phyloP scores from a whole-genome alignment of 2,113 vertebrate species.

The Corythaixoides concolor region DNA sequence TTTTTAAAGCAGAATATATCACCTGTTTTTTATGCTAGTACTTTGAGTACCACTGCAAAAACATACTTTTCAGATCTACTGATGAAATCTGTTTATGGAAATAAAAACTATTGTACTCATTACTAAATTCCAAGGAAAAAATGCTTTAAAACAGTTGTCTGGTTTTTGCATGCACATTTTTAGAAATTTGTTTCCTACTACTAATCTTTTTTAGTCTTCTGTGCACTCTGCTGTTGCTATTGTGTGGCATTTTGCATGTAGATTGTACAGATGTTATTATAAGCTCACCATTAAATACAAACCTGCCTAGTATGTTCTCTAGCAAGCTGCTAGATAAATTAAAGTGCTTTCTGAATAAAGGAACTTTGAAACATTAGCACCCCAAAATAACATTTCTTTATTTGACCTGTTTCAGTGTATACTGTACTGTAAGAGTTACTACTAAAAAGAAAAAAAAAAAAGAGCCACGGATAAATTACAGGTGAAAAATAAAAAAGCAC shows the following conservation, averaged over 20 bases:
- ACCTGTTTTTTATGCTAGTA: background rate
- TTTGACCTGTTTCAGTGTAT: background rate
- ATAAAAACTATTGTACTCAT: background rate
- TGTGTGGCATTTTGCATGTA: slow-evolving; percentile 21
- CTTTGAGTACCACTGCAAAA: slow-evolving; percentile 29
- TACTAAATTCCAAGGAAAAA: background rate
- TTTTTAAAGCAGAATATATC: background rate
- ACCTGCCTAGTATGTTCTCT: background rate
- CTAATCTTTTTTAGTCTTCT: background rate
- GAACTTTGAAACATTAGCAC: background rate
- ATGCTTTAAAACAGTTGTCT: background rate
- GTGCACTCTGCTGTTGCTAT: background rate
- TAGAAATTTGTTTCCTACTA: background rate
- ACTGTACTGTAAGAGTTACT: background rate
- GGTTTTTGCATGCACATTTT: background rate
- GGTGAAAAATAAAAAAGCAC: background rate
- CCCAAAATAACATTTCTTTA: background rate
- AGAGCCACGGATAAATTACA: background rate
- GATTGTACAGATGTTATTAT: background rate
- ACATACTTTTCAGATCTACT: background rate
- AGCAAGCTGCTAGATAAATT: background rate
- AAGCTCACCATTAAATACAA: background rate
- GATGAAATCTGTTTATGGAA: background rate
- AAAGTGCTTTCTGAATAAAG: slow-evolving; percentile 2
- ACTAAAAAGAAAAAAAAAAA: background rate